Percentiles rank a stretch among this genome's conserved stretches.
These are phyloP conservation scores for Myopa tessellatipennis DNA, from an alignment of 2,888 invertebrate species.

Conservation along the genomic window DNA sequence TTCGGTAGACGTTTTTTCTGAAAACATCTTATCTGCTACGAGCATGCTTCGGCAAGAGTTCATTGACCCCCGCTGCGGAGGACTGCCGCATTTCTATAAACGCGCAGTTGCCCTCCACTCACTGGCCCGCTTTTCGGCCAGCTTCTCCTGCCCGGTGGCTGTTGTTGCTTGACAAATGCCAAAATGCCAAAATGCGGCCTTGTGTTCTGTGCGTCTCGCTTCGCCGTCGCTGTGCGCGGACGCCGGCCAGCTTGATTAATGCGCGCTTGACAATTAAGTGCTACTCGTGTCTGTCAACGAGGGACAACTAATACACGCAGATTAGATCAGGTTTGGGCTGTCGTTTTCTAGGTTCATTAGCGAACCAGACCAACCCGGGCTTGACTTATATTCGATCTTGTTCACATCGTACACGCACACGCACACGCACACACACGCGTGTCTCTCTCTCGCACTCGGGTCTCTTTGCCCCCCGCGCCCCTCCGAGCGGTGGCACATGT, in stretches of 20 bases:
- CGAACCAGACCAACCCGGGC: not conserved
- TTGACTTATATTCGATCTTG: constrained; percentile 10
- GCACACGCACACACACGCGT: not conserved
- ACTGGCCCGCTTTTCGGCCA: not conserved
- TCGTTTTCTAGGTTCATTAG: constrained; percentile 21
- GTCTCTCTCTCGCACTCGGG: not conserved
- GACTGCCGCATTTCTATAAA: not conserved
- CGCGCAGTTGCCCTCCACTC: not conserved
- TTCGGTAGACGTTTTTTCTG: not conserved
- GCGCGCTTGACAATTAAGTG: constrained; percentile 26
- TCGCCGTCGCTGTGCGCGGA: not conserved
- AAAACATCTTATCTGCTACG: constrained; percentile 4
- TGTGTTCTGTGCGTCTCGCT: not conserved
- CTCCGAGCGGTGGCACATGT: constrained; percentile 21
- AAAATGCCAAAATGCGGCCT: not conserved
- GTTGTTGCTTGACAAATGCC: not conserved
- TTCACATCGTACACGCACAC: not conserved
- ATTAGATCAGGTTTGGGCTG: constrained; percentile 27
- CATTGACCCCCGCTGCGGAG: constrained; percentile 22
- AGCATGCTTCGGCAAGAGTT: constrained; percentile 20
- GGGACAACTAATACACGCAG: not conserved
- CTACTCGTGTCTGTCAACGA: not conserved
- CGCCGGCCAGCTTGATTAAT: constrained; percentile 11
- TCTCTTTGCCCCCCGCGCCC: constrained; percentile 8
- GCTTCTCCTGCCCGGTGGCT: not conserved